Evolutionary conservation across 2,797 vertebrate species (phyloP), one percentile per base, ranked within the genome.

Genomic region (Urosaurus nigricauda): DNA sequence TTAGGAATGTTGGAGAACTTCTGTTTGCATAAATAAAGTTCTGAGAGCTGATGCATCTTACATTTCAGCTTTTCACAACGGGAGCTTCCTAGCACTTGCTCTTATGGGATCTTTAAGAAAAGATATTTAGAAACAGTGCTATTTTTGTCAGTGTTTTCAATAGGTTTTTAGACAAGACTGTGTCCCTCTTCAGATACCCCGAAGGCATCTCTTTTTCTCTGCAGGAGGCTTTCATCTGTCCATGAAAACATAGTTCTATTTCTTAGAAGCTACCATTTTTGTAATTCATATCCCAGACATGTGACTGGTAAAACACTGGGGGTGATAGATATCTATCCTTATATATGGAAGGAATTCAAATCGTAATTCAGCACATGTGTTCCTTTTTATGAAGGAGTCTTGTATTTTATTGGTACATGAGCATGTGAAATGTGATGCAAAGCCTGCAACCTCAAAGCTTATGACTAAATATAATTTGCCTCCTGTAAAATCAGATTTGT

Each of bases 401-500:
- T 70, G 19, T 81, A 43, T 89, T 81, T 83, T 75, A 16, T 90
- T 87, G 79, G 73, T 60, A 71, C 29, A 24, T 63, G 77, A 68
- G 0, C 6, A 51, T 79, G 40, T 83, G 79, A 84, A 92, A 89
- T 93, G 90, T 89, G 91, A 95, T 71, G 32, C 16, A 84, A 51
- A 81, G 65, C 75, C 68, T n/a, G 26, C 58, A 92, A 79, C 71
- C 65, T 35, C 63, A 43, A 87, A 3, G 7, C 83, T 84, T 75
- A 60, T n/a, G 26, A 21, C 53, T 83, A 6, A 70, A n/a, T 35
- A 19, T 29, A n/a, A 79, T 65, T 70, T 21, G 84, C 2, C 2
- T 43, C 58, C 0, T 85, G 70, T 5, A 92, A 92, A 91, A 2
- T 56, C 82, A 91, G 51, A 92, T 92, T 93, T 83, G 93, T 91